A percentile compares a stretch with the other conserved stretches of the same genome.
These are phyloP conservation scores for Lucifuga dentata DNA, from an alignment of 2,113 vertebrate genomes.

Conservation along the genomic window DNA sequence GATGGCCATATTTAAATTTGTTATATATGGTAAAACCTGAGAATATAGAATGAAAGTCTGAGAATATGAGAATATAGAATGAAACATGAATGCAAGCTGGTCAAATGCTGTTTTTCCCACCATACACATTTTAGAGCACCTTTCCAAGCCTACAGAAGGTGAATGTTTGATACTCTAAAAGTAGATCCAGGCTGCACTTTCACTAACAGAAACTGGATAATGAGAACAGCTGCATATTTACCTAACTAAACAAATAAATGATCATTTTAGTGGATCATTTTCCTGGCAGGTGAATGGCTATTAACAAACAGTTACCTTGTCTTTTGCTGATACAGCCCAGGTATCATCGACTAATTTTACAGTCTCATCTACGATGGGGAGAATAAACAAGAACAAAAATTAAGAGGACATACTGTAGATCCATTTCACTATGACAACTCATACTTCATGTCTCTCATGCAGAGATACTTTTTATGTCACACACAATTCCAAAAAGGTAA, in stretches of 20 bases:
- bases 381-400: background rate
- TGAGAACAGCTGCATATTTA: too few species aligned
- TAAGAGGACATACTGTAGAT: background rate
- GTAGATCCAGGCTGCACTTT: background rate
- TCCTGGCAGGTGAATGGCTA: constrained; percentile 2
- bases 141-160: too few species aligned
- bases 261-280: constrained; percentile 2
- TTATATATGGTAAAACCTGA: too few species aligned
- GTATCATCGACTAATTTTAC: constrained; percentile 12
- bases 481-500: background rate
- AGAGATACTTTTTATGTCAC: background rate
- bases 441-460: background rate
- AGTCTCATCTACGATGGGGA: constrained; percentile 42
- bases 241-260: background rate
- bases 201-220: too few species aligned
- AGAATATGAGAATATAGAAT: too few species aligned
- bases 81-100: too few species aligned
- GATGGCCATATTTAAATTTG: background rate
- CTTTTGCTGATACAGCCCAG: constrained; percentile 69
- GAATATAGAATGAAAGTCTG: too few species aligned
- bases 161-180: too few species aligned
- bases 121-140: too few species aligned
- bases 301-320: constrained; percentile 58
- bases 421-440: background rate
- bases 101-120: too few species aligned